These are phyloP conservation scores for Stichopus chloronotus DNA, from an alignment of 35 echinoderm and acorn worm genomes.

Conservation along the genomic window DNA sequence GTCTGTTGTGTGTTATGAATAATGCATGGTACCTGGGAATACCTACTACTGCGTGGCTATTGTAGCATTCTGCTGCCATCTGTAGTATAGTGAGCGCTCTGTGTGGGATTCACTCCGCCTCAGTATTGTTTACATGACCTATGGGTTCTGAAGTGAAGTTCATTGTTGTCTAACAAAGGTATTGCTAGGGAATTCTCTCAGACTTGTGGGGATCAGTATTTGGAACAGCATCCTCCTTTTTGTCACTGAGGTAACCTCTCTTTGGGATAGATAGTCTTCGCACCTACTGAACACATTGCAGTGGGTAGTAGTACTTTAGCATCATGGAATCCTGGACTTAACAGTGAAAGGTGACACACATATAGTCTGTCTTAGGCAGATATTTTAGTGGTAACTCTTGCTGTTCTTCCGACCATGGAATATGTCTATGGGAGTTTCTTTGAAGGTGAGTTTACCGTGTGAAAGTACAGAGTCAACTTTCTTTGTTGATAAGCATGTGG, in stretches of 20 bases:
- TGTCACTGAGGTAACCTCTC: background rate
- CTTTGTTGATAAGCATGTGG: background rate
- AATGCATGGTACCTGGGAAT: constrained; percentile 47
- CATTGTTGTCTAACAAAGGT: constrained; percentile 53
- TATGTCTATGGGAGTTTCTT: constrained; percentile 34
- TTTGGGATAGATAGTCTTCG: background rate
- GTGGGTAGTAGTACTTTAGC: background rate
- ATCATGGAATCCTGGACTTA: constrained; percentile 6
- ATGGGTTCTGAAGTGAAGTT: constrained; percentile 31
- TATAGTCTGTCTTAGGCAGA: background rate
- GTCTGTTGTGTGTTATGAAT: constrained; percentile 39
- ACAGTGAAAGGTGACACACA: background rate
- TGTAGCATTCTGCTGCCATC: constrained; percentile 16
- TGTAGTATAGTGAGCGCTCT: background rate
- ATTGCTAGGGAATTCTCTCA: constrained; percentile 43
- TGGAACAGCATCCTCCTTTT: background rate
- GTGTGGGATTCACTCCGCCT: constrained; percentile 29
- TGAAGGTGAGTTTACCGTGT: constrained; percentile 4
- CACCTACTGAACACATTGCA: background rate
- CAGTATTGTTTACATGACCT: constrained; percentile 50
- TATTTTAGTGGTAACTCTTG: background rate
- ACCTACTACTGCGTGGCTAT: constrained; percentile 16
- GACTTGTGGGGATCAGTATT: background rate
- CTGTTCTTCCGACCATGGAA: background rate
- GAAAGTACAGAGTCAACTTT: background rate